Evolutionary conservation across 2,888 invertebrate genomes (phyloP).

Genomic region (Archips xylosteana): DNA sequence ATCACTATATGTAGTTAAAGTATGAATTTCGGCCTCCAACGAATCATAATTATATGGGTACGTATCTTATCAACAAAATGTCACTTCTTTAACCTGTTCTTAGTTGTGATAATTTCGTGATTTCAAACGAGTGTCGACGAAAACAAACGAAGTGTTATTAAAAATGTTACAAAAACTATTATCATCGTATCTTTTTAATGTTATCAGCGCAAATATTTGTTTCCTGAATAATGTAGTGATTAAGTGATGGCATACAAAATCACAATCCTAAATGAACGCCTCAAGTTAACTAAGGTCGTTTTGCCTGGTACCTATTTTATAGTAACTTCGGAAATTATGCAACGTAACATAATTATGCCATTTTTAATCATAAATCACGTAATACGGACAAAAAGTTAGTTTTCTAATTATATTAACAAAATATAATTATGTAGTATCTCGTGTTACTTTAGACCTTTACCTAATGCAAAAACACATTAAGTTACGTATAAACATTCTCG

Average conservation of each 20-base stretch:
- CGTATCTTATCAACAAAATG: slow-evolving; percentile 29
- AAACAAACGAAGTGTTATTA: slow-evolving; percentile 26
- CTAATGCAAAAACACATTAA: not conserved
- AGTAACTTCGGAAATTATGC: slow-evolving; percentile 3
- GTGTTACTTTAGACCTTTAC: not conserved
- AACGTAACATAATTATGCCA: slow-evolving; percentile 29
- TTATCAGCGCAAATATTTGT: slow-evolving; percentile 23
- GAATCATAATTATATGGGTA: slow-evolving; percentile 17
- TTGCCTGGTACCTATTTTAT: not conserved
- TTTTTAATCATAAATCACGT: slow-evolving; percentile 21
- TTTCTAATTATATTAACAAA: slow-evolving; percentile 22
- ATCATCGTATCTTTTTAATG: not conserved
- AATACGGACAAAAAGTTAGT: slow-evolving; percentile 23
- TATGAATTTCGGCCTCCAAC: slow-evolving; percentile 1
- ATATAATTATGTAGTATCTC: not conserved
- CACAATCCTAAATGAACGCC: slow-evolving; percentile 5
- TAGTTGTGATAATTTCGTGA: slow-evolving; percentile 33
- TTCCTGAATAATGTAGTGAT: slow-evolving; percentile 16
- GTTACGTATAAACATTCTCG: not conserved
- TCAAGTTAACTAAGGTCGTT: not conserved
- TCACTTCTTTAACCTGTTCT: slow-evolving; percentile 22
- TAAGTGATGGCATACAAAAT: not conserved
- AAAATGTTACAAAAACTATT: slow-evolving; percentile 4
- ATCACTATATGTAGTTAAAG: slow-evolving; percentile 15
- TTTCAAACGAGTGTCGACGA: slow-evolving; percentile 13